phyloP scores from a whole-genome alignment of 2,113 vertebrate species.

The Nettapus auritus region DNA sequence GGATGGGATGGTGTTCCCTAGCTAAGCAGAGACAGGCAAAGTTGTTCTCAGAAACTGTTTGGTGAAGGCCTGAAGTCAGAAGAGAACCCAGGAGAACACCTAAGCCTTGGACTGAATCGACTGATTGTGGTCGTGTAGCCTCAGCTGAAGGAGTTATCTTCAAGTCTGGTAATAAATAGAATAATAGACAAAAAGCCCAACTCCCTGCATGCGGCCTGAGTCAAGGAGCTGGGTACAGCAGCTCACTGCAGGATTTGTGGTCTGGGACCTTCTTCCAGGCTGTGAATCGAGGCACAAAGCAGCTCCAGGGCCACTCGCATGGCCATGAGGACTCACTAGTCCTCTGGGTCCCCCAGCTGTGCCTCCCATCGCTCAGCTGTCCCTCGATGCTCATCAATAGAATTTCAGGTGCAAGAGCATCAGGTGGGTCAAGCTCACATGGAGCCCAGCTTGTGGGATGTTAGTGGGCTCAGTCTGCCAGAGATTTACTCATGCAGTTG shows the following conservation, averaged over 20 bases:
- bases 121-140: background rate
- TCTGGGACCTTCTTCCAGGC: conserved; percentile 17
- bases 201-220: background rate
- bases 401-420: background rate
- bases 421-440: rapidly evolving
- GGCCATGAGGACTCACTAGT: background rate
- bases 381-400: background rate
- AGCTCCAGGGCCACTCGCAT: background rate
- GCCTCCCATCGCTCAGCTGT: background rate
- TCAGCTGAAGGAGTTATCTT: conserved; percentile 7
- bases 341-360: background rate
- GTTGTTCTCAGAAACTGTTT: background rate
- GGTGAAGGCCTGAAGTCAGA: background rate
- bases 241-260: conserved; percentile 17
- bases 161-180: background rate
- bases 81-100: background rate
- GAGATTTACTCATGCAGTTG: rapidly evolving
- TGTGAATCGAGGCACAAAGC: background rate
- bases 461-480: background rate
- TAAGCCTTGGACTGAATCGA: background rate
- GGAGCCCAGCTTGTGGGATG: background rate
- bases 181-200: conserved; percentile 15
- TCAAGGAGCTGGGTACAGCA: background rate
- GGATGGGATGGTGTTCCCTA: background rate
- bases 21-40: background rate